Conservation (phyloP, 1,140 invertebrate species). For the Luehdorfia chinensis region DNA sequence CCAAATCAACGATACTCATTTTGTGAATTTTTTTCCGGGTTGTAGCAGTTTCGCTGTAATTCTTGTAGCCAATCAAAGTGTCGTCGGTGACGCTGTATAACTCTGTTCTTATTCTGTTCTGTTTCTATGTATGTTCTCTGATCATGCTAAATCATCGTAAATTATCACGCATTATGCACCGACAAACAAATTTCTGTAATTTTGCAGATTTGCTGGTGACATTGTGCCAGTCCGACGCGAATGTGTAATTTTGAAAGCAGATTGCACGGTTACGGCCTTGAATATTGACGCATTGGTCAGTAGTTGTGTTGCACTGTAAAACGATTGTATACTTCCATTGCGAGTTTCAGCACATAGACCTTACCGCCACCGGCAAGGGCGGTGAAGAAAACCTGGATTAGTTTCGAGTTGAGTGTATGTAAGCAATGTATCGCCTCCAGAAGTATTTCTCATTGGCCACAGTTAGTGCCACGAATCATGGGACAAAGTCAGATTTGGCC, state of each 20-base stretch:
- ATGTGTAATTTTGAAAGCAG: neutral
- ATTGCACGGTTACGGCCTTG: neutral
- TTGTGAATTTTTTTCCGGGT: neutral
- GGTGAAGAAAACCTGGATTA: too few species aligned
- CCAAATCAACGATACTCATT: neutral
- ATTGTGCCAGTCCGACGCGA: neutral
- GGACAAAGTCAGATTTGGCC: neutral
- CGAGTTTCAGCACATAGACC: too few species aligned
- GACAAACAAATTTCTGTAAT: neutral
- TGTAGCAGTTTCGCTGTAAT: neutral
- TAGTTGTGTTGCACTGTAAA: neutral
- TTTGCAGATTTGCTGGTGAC: neutral
- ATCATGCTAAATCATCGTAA: neutral
- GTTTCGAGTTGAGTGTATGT: neutral
- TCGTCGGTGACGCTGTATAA: neutral
- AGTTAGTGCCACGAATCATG: neutral
- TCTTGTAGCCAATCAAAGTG: neutral
- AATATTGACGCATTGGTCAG: neutral
- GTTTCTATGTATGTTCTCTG: neutral
- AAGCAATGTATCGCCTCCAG: neutral
- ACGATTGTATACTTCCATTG: too few species aligned
- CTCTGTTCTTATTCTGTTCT: neutral
- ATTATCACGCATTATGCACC: neutral
- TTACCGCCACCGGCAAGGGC: too few species aligned
- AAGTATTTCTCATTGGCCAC: neutral